Base-by-base conservation (phyloP, 1,140 invertebrate genomes). In the Tribolium madens region DNA sequence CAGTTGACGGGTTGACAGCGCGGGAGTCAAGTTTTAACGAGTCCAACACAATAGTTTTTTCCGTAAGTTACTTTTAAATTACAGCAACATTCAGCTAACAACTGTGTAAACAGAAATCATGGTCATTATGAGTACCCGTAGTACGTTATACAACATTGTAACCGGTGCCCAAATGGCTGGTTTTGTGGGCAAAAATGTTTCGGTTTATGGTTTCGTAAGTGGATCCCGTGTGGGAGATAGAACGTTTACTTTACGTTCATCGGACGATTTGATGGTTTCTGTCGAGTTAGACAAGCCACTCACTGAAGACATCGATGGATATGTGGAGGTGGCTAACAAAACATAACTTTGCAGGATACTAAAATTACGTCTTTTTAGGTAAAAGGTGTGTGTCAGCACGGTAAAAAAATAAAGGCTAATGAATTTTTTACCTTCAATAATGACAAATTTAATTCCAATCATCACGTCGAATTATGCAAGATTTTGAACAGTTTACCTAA, bases 401-500 rank as follows among this genome's bases (percentile, higher is more conserved):
- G 75, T 9, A 77, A 68, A 71, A 42, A 48, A 3, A 36, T 79
- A 7, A 15, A 50, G 26, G 78, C 78, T 3, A 71, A 77, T 1
- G 53, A 79, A 15, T 79, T 50, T 71, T 50, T 48, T 7, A 53
- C 57, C 15, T 79, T 79, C 13, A 70, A 12, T 31, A 79, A 79
- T 57, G 36, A 77, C 33, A 68, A 75, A 12, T 77, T 77, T 42
- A 76, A 79, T 50, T 57, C 17, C 4, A 77, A 71, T 50, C 18
- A 9, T 17, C 47, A 79, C 14, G 77, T 75, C 36, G 42, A 18
- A 3, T 17, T 79, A 3, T 79, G 78, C 42, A 31, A 42, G 10
- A 36, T 74, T 4, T 18, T 79, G 13, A 74, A 79, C 68, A 70
- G 75, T 7, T 72, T 79, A 4, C 78, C 75, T 12, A 75, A 77